A percentile compares a stretch with the other conserved stretches of the same genome.
phyloP scores from a whole-genome alignment of 2,888 invertebrate species.

The Sarcophaga caerulescens region DNA sequence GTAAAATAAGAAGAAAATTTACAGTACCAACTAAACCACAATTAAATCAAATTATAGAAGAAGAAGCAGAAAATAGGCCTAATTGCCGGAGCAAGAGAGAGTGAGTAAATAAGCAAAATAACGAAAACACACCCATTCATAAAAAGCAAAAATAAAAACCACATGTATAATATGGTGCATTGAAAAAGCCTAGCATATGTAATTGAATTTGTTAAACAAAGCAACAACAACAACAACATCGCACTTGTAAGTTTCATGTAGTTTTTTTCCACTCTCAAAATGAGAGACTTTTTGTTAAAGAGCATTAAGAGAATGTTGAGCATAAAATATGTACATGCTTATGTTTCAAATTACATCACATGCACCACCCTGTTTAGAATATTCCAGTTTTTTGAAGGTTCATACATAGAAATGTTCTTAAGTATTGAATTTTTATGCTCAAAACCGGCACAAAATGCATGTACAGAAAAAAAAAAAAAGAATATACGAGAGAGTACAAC shows the following conservation, averaged over 20 bases:
- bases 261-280: too few species aligned
- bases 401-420: constrained; percentile 18
- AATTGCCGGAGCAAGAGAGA: neutral
- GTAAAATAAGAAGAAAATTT: too few species aligned
- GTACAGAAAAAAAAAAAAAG: neutral
- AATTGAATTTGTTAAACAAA: neutral
- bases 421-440: neutral
- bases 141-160: constrained; percentile 35
- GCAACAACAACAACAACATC: neutral
- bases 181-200: neutral
- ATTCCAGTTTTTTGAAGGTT: constrained; percentile 16
- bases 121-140: constrained; percentile 54
- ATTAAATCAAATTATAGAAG: neutral
- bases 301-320: neutral
- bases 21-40: too few species aligned
- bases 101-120: neutral
- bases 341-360: neutral
- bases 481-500: neutral
- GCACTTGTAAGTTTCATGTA: too few species aligned
- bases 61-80: neutral
- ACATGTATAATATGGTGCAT: neutral
- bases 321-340: neutral
- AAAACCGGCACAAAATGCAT: constrained; percentile 34
- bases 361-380: neutral
- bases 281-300: neutral